Conservation (phyloP, 2,113 vertebrate genomes). For the Delphinus delphis region DNA sequence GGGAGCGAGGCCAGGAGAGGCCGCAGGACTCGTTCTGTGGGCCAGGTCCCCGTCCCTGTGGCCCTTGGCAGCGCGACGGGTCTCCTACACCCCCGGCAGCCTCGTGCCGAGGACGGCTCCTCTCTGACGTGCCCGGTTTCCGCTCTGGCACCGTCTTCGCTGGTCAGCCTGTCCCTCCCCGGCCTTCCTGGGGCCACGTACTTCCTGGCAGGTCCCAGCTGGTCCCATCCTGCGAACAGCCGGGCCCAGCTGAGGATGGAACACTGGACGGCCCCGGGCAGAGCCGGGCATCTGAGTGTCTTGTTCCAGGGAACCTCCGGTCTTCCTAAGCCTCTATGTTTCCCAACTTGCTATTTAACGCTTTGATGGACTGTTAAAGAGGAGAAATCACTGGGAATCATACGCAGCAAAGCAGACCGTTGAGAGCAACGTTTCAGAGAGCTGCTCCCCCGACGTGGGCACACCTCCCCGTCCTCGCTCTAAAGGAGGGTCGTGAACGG, state of each 20-base stretch:
- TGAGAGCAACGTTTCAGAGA: not conserved
- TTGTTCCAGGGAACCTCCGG: not conserved
- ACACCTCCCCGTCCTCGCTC: accelerated
- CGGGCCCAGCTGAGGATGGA: not conserved
- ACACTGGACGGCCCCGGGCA: not conserved
- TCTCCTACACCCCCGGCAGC: not conserved
- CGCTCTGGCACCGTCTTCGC: not conserved
- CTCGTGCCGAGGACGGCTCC: not conserved
- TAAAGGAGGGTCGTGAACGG: not conserved
- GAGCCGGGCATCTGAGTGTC: not conserved
- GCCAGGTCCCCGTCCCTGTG: too few species aligned
- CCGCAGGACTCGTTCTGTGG: accelerated
- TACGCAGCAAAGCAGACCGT: not conserved
- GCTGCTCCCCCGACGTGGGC: accelerated
- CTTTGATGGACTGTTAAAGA: not conserved
- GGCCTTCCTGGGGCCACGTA: not conserved
- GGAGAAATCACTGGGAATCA: not conserved
- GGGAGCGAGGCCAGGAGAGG: not conserved
- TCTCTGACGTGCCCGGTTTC: accelerated
- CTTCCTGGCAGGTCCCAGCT: not conserved
- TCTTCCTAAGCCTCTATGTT: not conserved
- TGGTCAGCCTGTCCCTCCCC: not conserved
- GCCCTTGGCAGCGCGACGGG: accelerated
- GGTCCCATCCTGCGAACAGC: not conserved
- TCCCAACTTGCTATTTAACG: not conserved